Percentiles rank a stretch among this genome's conserved stretches.
Conservation (phyloP, 1,140 invertebrate genomes). For the Ceratoteleas bidentatus region DNA sequence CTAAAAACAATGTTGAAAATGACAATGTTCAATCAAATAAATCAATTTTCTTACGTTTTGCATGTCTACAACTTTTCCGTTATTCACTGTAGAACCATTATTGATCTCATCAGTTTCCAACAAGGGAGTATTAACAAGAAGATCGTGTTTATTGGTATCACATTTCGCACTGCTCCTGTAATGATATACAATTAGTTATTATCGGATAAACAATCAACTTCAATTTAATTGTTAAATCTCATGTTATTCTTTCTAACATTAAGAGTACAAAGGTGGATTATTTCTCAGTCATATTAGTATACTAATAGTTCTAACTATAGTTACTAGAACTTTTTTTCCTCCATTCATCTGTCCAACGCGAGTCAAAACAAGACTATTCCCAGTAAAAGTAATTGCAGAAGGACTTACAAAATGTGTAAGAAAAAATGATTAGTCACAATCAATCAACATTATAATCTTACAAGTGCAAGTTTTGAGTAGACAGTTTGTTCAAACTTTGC, state of each 20-base stretch:
- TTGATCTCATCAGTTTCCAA: conserved; percentile 37
- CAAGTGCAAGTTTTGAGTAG: conserved; percentile 27
- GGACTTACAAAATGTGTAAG: no score
- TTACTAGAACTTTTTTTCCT: neutral
- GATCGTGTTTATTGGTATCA: conserved; percentile 24
- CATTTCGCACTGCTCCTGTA: conserved; percentile 11
- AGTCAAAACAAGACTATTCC: no score
- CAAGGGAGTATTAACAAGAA: conserved; percentile 29
- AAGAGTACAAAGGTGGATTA: no score
- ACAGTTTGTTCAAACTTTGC: conserved; percentile 56
- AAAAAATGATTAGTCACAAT: no score
- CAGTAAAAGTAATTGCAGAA: no score
- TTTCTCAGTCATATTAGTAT: no score
- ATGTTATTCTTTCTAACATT: no score
- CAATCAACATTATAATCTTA: conserved; percentile 14
- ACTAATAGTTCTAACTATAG: no score
- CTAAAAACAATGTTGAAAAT: conserved; percentile 7
- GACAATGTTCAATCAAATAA: neutral
- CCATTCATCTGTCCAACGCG: no score
- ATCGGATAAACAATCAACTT: no score
- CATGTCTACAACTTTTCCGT: conserved; percentile 4
- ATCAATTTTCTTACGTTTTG: conserved; percentile 4
- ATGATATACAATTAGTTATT: conserved; percentile 5
- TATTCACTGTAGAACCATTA: neutral
- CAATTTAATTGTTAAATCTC: no score